A percentile compares a stretch with the other conserved stretches of the same genome.
These are phyloP conservation scores for Callaeas wilsoni DNA, from an alignment of 2,113 vertebrate genomes.

Conservation along the genomic window DNA sequence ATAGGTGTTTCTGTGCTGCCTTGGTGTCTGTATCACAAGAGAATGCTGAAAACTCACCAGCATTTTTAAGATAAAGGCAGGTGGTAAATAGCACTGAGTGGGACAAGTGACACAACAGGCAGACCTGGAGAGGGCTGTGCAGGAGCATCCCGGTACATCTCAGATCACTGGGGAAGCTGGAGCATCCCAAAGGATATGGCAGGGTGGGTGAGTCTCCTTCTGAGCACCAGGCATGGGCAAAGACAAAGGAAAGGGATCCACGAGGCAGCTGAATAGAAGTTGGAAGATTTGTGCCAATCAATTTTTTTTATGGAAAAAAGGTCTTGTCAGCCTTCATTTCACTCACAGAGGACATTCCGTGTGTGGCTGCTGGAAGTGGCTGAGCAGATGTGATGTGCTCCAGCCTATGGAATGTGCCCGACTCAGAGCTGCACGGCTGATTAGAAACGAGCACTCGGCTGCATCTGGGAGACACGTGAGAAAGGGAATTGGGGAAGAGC, in stretches of 20 bases:
- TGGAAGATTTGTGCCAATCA: neutral
- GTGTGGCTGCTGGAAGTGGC: neutral
- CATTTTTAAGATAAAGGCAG: neutral
- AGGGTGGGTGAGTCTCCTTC: neutral
- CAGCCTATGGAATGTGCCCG: neutral
- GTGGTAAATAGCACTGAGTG: fast-evolving
- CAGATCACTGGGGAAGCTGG: neutral
- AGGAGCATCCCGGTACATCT: neutral
- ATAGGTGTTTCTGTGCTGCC: neutral
- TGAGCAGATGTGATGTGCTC: neutral
- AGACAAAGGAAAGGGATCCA: neutral
- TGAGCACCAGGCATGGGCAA: neutral
- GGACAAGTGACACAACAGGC: no score
- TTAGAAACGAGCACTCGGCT: neutral
- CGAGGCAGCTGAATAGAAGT: neutral
- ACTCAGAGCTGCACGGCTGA: neutral
- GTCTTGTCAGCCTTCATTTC: neutral
- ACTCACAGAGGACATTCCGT: neutral
- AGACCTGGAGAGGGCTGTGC: neutral
- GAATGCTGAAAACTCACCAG: neutral
- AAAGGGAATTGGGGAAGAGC: neutral
- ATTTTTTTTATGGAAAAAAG: neutral
- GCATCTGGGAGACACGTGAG: neutral
- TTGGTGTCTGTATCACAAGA: neutral
- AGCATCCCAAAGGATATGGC: neutral